Conservation (phyloP, 2,888 invertebrate genomes). For the Rotaria sp. region DNA sequence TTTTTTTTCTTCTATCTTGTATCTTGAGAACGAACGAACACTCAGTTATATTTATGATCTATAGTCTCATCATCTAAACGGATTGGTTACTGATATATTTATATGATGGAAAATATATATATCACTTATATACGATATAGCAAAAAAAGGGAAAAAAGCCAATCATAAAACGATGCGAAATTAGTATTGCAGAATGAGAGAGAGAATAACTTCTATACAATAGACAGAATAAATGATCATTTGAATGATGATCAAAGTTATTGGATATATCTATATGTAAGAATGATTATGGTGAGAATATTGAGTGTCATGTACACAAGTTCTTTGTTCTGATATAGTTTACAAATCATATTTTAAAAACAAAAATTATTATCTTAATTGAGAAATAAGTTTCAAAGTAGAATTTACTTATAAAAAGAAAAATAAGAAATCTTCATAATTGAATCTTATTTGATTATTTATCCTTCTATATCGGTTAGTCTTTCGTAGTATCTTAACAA, state of each 20-base stretch:
- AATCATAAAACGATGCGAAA: background rate
- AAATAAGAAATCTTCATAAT: no score
- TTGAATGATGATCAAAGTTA: constrained; percentile 18
- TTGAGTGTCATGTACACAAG: constrained; percentile 6
- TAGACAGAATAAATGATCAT: constrained; percentile 19
- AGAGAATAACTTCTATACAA: background rate
- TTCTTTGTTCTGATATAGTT: background rate
- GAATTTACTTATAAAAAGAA: no score
- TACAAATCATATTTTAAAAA: background rate
- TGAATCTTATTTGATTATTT: no score
- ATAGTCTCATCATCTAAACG: background rate
- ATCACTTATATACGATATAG: background rate
- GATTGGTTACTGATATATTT: background rate
- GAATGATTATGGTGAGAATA: background rate
- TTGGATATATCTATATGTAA: background rate
- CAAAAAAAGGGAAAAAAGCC: background rate
- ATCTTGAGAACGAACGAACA: background rate
- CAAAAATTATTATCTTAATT: background rate
- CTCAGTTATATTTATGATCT: background rate
- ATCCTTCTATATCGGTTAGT: no score
- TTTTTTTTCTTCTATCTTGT: background rate
- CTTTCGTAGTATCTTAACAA: no score
- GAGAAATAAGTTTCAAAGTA: no score
- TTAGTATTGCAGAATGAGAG: background rate
- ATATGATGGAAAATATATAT: background rate